Conservation (phyloP, 2,888 invertebrate species). For the Andrena minutula region DNA sequence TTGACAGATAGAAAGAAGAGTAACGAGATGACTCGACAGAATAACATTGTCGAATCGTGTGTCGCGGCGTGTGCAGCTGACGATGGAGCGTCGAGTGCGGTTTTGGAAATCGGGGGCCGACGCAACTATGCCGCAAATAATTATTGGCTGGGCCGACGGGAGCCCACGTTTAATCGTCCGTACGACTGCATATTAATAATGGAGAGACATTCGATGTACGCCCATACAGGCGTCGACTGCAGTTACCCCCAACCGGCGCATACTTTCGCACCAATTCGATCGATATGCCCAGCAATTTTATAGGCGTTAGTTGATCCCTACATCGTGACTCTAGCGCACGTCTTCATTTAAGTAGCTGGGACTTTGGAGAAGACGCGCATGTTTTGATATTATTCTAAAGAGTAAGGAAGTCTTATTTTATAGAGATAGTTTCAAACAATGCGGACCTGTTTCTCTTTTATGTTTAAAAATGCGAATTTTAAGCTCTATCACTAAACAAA, state of each 20-base stretch:
- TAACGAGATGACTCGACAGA: constrained; percentile 54
- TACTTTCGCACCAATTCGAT: constrained; percentile 62
- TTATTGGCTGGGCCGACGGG: constrained; percentile 60
- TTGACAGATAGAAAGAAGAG: constrained; percentile 43
- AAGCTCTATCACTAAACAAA: no score
- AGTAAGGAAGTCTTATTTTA: background rate
- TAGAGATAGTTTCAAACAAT: no score
- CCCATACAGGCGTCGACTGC: constrained; percentile 50
- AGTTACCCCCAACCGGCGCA: constrained; percentile 61
- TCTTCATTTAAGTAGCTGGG: background rate
- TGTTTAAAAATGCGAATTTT: no score
- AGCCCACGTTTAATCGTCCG: constrained; percentile 72
- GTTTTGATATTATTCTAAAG: background rate
- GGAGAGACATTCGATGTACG: constrained; percentile 54
- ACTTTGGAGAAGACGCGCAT: constrained; percentile 7
- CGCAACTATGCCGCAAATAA: constrained; percentile 73
- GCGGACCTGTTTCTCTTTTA: no score
- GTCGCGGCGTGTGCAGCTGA: constrained; percentile 38
- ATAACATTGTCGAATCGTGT: constrained; percentile 48
- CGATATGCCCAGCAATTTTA: constrained; percentile 60
- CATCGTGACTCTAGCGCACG: constrained; percentile 17
- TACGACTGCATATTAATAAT: constrained; percentile 74
- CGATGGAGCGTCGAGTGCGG: constrained; percentile 63
- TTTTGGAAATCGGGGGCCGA: constrained; percentile 66
- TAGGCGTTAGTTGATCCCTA: constrained; percentile 50